Base-by-base conservation (phyloP, 2,888 invertebrate species). In the Argyresthia goedartella region DNA sequence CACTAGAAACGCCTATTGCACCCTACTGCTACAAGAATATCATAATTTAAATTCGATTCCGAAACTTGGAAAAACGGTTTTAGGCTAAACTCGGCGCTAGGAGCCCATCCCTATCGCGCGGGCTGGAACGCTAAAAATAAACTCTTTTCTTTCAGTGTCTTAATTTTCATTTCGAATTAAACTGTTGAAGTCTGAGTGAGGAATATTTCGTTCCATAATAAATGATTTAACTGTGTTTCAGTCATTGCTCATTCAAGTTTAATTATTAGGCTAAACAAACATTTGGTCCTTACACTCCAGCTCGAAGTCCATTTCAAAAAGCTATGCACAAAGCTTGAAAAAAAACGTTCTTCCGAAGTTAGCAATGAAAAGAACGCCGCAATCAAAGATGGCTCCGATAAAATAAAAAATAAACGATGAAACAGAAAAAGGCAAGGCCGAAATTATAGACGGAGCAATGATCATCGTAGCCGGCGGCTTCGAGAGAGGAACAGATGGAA, bases 1-100 rank as follows among this genome's bases (percentile, higher is more conserved):
- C 82, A 80, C 81, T 76, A 81, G 78, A 71, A 73, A 82, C 82
- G 82, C 81, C 84, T 82, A 76, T 78, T 73, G 50, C 44, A 51
- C 34, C 43, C 44, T 25, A 34, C 43, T 9, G 7, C n/a, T 45
- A 16, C 7, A 39, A 46, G 10, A 50, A 43, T 14, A 50, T 50
- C 41, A 41, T 41, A 50, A 50, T 50, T 42, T 25, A 41, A 50
- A 50, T 50, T 50, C 50, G 16, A 50, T 41, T 50, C 11, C n/a
- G 34, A 47, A 47, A 47, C 34, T 47, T 13, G n/a, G 34, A 25
- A 25, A 47, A 33, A 34, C 34, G 47, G 44, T 14, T 44, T 44
- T 44, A 14, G 44, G 14, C 16, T 44, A 25, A 25, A 25, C 25
- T 25, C 25, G 25, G 25, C 25, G 25, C 25, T 25, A 25, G 25